phyloP scores from a whole-genome alignment of 2,797 vertebrate genomes.

The Bradypodion ventrale region DNA sequence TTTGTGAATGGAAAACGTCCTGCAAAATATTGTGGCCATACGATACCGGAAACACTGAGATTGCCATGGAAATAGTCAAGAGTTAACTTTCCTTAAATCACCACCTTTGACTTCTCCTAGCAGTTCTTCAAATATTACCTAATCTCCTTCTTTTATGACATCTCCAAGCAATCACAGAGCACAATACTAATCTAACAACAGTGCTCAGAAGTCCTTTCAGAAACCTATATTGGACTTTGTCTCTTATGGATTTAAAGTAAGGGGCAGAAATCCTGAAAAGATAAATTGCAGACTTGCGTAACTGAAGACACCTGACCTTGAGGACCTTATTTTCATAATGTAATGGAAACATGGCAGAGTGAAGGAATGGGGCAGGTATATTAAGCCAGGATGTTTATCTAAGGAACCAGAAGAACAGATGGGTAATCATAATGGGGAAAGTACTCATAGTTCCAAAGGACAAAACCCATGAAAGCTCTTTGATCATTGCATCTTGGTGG shows the following conservation, averaged over 20 bases:
- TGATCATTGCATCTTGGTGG: background rate
- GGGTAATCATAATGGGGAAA: background rate
- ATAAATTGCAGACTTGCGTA: slow-evolving; percentile 6
- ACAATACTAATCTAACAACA: slow-evolving; percentile 37
- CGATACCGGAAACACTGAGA: slow-evolving; percentile 44
- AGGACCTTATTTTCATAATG: slow-evolving; percentile 10
- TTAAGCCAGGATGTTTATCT: background rate
- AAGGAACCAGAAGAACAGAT: background rate
- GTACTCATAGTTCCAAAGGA: background rate
- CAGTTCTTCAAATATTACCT: slow-evolving; percentile 44
- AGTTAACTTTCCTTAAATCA: slow-evolving; percentile 36
- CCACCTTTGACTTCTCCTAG: slow-evolving; percentile 40
- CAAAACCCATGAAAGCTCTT: background rate
- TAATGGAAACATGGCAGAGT: background rate
- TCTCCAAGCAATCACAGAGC: slow-evolving; percentile 44
- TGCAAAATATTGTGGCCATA: background rate
- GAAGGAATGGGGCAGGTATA: background rate
- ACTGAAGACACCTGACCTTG: slow-evolving; percentile 7
- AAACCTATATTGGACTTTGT: slow-evolving; percentile 26
- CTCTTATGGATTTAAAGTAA: slow-evolving; percentile 30
- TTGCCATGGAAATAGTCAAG: slow-evolving; percentile 4
- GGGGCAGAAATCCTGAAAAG: slow-evolving; percentile 36
- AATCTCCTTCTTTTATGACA: slow-evolving; percentile 37
- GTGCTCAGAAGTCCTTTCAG: slow-evolving; percentile 41
- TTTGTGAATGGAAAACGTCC: slow-evolving; percentile 1